These are phyloP conservation scores for Chrysocyon brachyurus DNA, from an alignment of 2,797 vertebrate species.

Conservation along the genomic window DNA sequence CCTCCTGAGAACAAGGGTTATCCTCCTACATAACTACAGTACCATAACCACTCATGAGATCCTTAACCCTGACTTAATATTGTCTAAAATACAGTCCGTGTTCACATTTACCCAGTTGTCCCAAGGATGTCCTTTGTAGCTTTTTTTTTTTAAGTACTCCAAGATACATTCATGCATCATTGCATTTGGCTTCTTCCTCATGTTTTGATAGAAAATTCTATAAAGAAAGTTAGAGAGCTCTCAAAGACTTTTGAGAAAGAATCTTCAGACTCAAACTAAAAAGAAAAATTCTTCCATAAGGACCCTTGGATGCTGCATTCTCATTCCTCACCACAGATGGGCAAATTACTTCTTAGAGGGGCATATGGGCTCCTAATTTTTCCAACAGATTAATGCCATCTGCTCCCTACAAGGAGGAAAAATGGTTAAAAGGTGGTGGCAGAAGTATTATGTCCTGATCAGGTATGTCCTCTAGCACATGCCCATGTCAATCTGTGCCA, in stretches of 20 bases:
- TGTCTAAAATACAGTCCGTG: not conserved
- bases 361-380: conserved; percentile 65
- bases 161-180: not conserved
- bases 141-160: not conserved
- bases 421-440: not conserved
- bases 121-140: not conserved
- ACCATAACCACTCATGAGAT: rapidly evolving
- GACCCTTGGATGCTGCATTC: not conserved
- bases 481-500: not conserved
- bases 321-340: conserved; percentile 67
- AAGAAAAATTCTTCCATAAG: conserved; percentile 31
- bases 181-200: not conserved
- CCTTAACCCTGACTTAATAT: rapidly evolving
- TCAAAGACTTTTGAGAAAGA: not conserved
- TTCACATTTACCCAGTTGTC: not conserved
- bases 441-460: not conserved
- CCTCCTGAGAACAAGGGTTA: not conserved
- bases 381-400: conserved; percentile 58
- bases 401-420: conserved; percentile 45
- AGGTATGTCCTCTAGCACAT: not conserved
- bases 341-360: conserved; percentile 52
- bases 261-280: not conserved
- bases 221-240: conserved; percentile 10
- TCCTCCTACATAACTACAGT: not conserved
- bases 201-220: not conserved